A percentile compares a stretch with the other conserved stretches of the same genome.
Evolutionary conservation across 2,113 vertebrate genomes (phyloP).

Genomic region (Pomatorhinus ruficollis): DNA sequence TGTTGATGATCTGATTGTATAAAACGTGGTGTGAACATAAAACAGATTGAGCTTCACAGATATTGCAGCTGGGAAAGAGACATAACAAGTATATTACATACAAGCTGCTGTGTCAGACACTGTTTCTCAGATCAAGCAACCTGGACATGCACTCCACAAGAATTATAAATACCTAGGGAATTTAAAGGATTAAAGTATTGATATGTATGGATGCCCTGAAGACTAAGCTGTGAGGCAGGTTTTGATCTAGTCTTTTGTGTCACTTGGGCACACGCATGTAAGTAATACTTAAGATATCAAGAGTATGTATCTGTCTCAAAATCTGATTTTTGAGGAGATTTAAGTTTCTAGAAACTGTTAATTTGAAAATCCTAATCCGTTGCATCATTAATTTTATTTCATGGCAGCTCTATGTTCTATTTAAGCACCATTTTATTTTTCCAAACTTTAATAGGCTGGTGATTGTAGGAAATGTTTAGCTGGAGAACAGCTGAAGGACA

Average conservation of each 20-base stretch:
- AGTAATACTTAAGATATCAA: background rate
- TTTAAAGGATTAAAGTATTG: background rate
- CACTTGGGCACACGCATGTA: background rate
- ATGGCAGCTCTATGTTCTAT: background rate
- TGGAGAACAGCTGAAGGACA: slow-evolving; percentile 46
- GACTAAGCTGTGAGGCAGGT: background rate
- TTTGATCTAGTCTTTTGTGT: background rate
- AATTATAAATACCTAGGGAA: background rate
- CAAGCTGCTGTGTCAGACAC: background rate
- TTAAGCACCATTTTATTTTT: slow-evolving; percentile 5
- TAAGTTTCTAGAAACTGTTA: background rate
- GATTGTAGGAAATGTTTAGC: background rate
- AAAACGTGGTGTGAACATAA: background rate
- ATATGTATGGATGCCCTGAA: background rate
- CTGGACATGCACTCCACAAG: background rate
- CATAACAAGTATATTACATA: background rate
- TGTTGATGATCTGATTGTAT: background rate
- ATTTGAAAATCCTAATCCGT: background rate
- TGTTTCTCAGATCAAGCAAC: background rate
- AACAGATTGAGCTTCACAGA: background rate
- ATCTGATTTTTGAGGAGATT: background rate
- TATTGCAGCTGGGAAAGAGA: background rate
- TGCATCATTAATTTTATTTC: background rate
- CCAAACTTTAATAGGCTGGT: background rate
- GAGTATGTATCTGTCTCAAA: background rate